phyloP scores from a whole-genome alignment of 2,113 vertebrate species.

The Patagioenas fasciata region DNA sequence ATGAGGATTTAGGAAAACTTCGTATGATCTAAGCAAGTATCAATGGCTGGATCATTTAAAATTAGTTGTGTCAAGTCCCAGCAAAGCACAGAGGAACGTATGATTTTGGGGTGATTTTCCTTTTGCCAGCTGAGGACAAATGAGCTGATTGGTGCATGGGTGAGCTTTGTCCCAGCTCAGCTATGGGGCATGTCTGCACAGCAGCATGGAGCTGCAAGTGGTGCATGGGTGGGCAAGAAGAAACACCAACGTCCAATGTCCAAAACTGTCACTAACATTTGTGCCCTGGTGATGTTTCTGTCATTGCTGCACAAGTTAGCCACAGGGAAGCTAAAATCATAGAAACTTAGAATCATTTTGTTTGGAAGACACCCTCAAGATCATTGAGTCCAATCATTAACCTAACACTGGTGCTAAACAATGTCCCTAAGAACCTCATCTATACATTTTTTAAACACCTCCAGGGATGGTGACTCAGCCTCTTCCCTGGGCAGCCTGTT shows the following conservation, averaged over 20 bases:
- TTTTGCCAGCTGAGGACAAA: not conserved
- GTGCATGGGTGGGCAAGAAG: accelerated
- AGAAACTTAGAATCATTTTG: too few relatives aligned
- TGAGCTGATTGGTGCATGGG: accelerated
- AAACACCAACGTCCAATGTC: not conserved
- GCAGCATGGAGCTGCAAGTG: accelerated
- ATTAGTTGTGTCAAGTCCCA: not conserved
- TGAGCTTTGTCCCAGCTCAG: not conserved
- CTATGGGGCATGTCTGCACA: accelerated
- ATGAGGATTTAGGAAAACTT: not conserved
- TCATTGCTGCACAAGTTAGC: not conserved
- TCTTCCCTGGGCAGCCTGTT: too few relatives aligned
- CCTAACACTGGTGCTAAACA: too few relatives aligned
- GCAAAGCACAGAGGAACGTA: not conserved
- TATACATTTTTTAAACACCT: too few relatives aligned
- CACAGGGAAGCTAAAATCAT: not conserved
- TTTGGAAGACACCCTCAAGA: too few relatives aligned
- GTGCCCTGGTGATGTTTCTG: not conserved
- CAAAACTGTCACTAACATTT: not conserved
- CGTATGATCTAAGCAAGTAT: not conserved
- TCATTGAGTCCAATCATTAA: too few relatives aligned
- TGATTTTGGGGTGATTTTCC: not conserved
- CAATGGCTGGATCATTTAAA: not conserved
- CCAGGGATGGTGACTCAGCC: too few relatives aligned
- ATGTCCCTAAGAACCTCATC: too few relatives aligned